Evolutionary conservation across 2,888 invertebrate genomes (phyloP), one percentile per base, ranked within the genome.

Genomic region (Acanthosepion pharaonis): DNA sequence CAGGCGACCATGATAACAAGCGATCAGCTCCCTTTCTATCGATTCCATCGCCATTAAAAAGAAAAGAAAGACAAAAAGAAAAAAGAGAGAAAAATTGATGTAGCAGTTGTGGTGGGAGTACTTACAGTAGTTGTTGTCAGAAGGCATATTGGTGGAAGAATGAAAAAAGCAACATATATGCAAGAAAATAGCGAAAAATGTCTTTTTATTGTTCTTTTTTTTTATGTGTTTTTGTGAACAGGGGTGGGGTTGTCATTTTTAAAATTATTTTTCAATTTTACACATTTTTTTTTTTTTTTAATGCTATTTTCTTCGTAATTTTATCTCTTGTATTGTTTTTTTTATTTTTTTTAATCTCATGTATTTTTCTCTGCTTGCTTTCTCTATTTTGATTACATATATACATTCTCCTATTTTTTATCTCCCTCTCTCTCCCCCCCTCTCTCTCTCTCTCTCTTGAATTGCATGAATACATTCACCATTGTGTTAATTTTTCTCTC

Each of bases 81-180:
- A 78, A 28, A n/a, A 78, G 25, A 78, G 28, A n/a, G 25, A 28
- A 2, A 28, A 78, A 28, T 28, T 9, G 11, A 11, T 33, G 33
- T 78, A 78, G 78, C 78, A 78, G 78, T 33, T 33, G 33, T 33
- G n/a, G 78, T 33, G 33, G n/a, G 6, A 78, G 33, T 33, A 78
- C n/a, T 33, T 5, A 33, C n/a, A 78, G 78, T n/a, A 78, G n/a
- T 8, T n/a, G 78, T 78, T 33, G n/a, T 78, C 33, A 78, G 78
- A n/a, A 78, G n/a, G n/a, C 78, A 78, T n/a, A n/a, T 78, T 78
- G n/a, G 78, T 78, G n/a, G 78, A 78, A 78, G 78, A 78, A n/a
- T n/a, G 0, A 78, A 33, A 11, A 0, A 33, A n/a, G 78, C n/a
- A n/a, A 15, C n/a, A n/a, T 78, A n/a, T n/a, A 8, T 78, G n/a